phyloP scores from a whole-genome alignment of 2,113 vertebrate genomes.

The Scopus umbretta region DNA sequence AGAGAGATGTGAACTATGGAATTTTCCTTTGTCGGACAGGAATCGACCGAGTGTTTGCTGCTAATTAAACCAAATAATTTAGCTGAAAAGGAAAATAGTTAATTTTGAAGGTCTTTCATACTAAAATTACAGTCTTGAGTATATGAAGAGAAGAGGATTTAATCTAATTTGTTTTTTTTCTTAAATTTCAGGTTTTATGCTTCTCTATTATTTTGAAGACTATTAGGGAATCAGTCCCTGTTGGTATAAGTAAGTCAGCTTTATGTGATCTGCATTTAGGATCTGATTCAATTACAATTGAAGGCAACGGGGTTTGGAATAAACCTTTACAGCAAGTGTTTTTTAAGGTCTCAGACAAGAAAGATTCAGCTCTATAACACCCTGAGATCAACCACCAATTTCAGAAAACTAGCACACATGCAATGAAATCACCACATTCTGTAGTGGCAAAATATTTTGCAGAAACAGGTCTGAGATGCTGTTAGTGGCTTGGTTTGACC shows the following conservation, averaged over 20 bases:
- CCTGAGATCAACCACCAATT: neutral
- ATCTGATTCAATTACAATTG: neutral
- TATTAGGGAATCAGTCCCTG: neutral
- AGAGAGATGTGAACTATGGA: conserved; percentile 23
- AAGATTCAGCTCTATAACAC: neutral
- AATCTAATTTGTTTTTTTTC: neutral
- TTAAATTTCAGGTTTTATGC: neutral
- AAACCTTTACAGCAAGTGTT: neutral
- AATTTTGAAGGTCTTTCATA: neutral
- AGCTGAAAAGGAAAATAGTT: neutral
- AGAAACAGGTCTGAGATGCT: neutral
- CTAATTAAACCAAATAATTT: conserved; percentile 44
- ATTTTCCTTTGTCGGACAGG: conserved; percentile 54
- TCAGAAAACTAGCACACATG: conserved; percentile 5
- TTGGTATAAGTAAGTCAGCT: neutral
- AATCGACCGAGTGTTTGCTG: conserved; percentile 9
- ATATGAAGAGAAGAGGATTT: neutral
- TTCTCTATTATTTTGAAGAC: neutral
- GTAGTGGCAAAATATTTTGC: conserved; percentile 12
- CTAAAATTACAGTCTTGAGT: neutral
- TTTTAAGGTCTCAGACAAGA: neutral
- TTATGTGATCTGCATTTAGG: neutral
- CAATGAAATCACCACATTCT: conserved; percentile 4
- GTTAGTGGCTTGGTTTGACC: conserved; percentile 7
- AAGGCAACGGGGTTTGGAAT: neutral